Conservation (phyloP, 2,113 vertebrate genomes). For the Leptocoma aspasia region DNA sequence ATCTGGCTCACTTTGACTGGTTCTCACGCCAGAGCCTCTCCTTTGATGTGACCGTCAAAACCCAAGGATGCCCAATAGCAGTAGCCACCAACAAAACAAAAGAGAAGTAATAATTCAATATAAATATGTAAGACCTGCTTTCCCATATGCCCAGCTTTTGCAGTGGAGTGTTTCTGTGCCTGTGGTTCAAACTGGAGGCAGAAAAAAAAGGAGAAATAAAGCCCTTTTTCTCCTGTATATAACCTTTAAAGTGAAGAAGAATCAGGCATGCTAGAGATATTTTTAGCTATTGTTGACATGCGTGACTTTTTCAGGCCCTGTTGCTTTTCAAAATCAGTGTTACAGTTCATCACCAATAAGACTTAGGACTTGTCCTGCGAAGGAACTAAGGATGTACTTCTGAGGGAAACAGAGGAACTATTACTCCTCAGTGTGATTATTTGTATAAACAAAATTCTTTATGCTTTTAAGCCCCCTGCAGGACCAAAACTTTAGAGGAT, state of each 20-base stretch:
- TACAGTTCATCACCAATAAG: background rate
- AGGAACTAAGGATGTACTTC: background rate
- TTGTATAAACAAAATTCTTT: background rate
- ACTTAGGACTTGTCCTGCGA: background rate
- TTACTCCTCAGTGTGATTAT: background rate
- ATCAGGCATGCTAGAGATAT: background rate
- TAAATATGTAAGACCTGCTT: slow-evolving; percentile 29
- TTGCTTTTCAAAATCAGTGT: background rate
- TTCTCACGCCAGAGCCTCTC: slow-evolving; percentile 72
- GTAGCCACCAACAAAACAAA: slow-evolving; percentile 40
- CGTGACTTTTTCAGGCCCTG: background rate
- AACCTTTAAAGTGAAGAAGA: background rate
- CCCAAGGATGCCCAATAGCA: slow-evolving; percentile 52
- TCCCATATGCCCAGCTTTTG: background rate
- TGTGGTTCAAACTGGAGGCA: background rate
- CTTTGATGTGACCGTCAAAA: slow-evolving; percentile 78
- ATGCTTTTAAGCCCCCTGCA: background rate
- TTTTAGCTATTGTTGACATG: background rate
- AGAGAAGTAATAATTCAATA: slow-evolving; percentile 33
- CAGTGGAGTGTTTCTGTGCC: background rate
- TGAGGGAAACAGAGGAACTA: background rate
- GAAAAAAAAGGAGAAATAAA: background rate
- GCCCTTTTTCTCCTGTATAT: background rate
- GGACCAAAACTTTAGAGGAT: background rate
- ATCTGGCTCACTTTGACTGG: slow-evolving; percentile 68